Base-by-base conservation (phyloP, 2,797 vertebrate genomes). In the Coracias cyanogaster region DNA sequence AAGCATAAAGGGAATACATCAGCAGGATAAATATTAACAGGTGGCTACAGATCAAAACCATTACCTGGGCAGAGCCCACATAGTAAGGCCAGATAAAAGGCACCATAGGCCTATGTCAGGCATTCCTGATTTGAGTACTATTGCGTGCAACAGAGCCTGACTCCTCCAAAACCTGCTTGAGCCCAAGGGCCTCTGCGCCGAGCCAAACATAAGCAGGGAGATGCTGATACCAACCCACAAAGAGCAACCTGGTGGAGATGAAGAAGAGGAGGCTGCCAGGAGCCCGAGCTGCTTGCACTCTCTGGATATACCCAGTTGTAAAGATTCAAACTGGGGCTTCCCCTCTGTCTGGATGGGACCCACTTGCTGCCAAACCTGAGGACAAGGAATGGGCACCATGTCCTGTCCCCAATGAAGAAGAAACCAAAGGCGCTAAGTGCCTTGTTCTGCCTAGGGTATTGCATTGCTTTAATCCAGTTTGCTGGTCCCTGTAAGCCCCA, bases 11-110 rank as follows among this genome's bases (percentile, higher is more conserved):
- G 64, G 90, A 94, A 89, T 67, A 41, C 29, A 74, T 25, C 49
- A 82, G 67, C 51, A 85, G 48, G 81, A 64, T 92, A 70, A 89
- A 94, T 82, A 92, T 90, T 57, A 85, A 91, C 60, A 71, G 33
- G 61, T 74, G 77, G 70, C 54, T 86, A 9, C 7, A 72, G 91
- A 58, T 61, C 89, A 71, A 67, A 93, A 67, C 60, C 60, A 58
- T 9, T 54, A 39, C 31, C 49, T 82, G 49, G 64, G 18, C 51
- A 93, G 86, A 84, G 73, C 61, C 80, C 64, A 57, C 35, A 33
- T 0, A 15, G 33, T 3, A 16, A 57, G 33, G 49, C 25, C 0
- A 37, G 51, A 80, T 57, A 48, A 80, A 95, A 86, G 25, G 41
- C 35, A 66, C 10, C 2, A 2, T 2, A 67, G 51, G 25, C 10